These are phyloP conservation scores for Meteorus colon DNA, from an alignment of 2,888 invertebrate species.

Conservation along the genomic window DNA sequence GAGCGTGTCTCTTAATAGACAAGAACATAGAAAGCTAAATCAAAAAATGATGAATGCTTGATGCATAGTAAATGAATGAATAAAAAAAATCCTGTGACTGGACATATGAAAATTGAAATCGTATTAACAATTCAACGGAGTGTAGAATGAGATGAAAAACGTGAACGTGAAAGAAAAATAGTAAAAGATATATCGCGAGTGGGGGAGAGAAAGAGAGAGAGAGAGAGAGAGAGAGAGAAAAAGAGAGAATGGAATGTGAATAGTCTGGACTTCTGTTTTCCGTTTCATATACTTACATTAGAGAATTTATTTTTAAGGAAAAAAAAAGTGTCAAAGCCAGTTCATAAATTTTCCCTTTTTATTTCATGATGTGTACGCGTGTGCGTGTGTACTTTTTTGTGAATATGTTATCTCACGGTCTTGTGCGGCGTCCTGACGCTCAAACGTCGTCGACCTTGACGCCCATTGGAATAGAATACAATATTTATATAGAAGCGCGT, in stretches of 20 bases:
- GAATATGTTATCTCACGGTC: background rate
- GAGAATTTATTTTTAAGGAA: background rate
- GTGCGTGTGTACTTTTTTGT: background rate
- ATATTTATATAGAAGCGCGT: constrained; percentile 31
- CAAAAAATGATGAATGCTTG: constrained; percentile 28
- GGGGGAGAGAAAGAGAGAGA: no score
- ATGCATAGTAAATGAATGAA: constrained; percentile 32
- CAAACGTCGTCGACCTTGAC: background rate
- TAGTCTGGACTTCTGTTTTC: background rate
- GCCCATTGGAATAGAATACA: constrained; percentile 32
- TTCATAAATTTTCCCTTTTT: constrained; percentile 3
- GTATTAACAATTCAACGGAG: background rate
- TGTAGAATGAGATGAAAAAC: no score
- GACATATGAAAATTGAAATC: background rate
- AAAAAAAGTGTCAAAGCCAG: background rate
- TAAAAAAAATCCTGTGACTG: background rate
- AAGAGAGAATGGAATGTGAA: background rate
- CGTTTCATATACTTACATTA: background rate
- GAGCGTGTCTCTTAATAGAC: background rate
- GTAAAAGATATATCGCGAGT: no score
- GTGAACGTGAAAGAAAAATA: no score
- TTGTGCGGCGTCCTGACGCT: background rate
- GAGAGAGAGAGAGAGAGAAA: no score
- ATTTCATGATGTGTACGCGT: background rate
- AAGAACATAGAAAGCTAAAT: constrained; percentile 22